Percentiles rank a stretch among this genome's conserved stretches.
Conservation (phyloP, 2,113 vertebrate species). For the Prionailurus viverrinus region DNA sequence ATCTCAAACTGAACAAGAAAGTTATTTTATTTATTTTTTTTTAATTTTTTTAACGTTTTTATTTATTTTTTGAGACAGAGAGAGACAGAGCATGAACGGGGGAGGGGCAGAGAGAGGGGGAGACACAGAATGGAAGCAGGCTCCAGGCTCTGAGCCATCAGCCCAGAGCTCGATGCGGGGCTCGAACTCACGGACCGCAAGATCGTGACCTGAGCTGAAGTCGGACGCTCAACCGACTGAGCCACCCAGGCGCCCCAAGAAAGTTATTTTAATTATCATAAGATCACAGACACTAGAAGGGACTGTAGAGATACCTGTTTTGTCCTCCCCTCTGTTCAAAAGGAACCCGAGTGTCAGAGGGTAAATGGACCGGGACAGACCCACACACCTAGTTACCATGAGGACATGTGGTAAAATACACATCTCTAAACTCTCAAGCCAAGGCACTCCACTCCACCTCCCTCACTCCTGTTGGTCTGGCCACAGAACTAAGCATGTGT, state of each 20-base stretch:
- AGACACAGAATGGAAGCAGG: too few relatives aligned
- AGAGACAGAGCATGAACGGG: too few relatives aligned
- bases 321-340: background rate
- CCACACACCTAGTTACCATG: background rate
- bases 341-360: background rate
- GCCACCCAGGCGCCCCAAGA: too few relatives aligned
- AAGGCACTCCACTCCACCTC: background rate
- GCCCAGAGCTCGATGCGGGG: too few relatives aligned
- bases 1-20: conserved; percentile 27
- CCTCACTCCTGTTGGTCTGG: background rate
- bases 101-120: too few relatives aligned
- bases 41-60: too few relatives aligned
- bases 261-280: conserved; percentile 9
- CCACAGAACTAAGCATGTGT: background rate
- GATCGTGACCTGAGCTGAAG: too few relatives aligned
- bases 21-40: too few relatives aligned
- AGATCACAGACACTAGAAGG: background rate
- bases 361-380: background rate
- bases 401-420: background rate
- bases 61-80: too few relatives aligned
- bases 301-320: background rate
- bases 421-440: background rate
- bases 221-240: too few relatives aligned
- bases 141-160: too few relatives aligned
- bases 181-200: too few relatives aligned